phyloP scores from a whole-genome alignment of 64 coral and sea anemone species.

The Hydrozoanthus tunicans region DNA sequence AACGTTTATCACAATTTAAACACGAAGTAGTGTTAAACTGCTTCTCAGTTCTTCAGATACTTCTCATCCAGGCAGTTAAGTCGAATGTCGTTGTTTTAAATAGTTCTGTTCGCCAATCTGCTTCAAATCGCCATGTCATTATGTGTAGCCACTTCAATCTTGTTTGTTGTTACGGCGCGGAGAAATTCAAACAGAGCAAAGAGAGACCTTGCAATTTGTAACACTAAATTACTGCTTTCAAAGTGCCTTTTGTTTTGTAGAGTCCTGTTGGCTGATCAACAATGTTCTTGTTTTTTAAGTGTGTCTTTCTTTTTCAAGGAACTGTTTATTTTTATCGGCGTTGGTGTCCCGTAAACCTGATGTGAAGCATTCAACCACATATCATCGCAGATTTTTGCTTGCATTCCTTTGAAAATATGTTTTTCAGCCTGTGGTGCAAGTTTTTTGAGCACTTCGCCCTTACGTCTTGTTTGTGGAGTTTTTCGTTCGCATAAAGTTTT shows the following conservation, averaged over 20 bases:
- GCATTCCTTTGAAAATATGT: conserved; percentile 78
- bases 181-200: background rate
- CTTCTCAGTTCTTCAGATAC: too few species aligned
- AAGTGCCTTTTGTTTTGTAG: too few species aligned
- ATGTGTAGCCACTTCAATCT: too few species aligned
- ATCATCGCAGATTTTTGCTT: conserved; percentile 73
- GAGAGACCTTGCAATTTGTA: background rate
- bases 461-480: conserved; percentile 62
- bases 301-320: background rate
- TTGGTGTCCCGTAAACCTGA: conserved; percentile 69
- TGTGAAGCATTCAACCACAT: conserved; percentile 74
- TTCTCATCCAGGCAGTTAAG: too few species aligned
- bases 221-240: background rate
- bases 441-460: conserved; percentile 84
- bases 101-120: too few species aligned
- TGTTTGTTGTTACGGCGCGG: background rate
- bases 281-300: background rate
- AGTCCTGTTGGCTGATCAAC: background rate
- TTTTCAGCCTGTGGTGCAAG: conserved; percentile 85
- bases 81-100: too few species aligned
- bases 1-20: too few species aligned
- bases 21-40: too few species aligned
- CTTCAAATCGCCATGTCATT: too few species aligned
- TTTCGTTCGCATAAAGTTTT: conserved; percentile 65
- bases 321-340: background rate